Conservation (phyloP, 2,888 invertebrate genomes). For the Erebia epiphron region DNA sequence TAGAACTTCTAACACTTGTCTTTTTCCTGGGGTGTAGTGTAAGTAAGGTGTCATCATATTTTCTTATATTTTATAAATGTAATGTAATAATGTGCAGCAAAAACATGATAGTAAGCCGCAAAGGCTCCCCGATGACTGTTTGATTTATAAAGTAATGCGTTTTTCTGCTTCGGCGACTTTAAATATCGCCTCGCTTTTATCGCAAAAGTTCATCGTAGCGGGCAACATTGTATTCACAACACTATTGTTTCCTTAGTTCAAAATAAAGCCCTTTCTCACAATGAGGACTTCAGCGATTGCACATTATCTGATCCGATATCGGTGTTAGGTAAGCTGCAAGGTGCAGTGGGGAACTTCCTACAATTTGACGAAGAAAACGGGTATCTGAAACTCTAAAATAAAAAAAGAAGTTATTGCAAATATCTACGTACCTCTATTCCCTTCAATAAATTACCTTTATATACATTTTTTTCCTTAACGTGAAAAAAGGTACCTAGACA, state of each 20-base stretch:
- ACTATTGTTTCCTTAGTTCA: conserved; percentile 36
- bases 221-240: conserved; percentile 35
- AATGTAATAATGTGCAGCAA: neutral
- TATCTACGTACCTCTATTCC: too few species aligned
- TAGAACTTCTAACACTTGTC: neutral
- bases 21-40: neutral
- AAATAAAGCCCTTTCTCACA: conserved; percentile 33
- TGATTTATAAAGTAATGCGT: conserved; percentile 65
- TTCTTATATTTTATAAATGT: neutral
- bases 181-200: conserved; percentile 43
- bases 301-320: neutral
- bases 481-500: too few species aligned
- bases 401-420: too few species aligned
- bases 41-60: too few species aligned
- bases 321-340: too few species aligned
- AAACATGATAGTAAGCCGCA: conserved; percentile 17
- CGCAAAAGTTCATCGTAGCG: conserved; percentile 41
- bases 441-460: too few species aligned
- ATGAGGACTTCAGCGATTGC: conserved; percentile 3
- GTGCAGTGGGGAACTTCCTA: too few species aligned
- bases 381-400: too few species aligned
- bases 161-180: conserved; percentile 54
- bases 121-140: conserved; percentile 43
- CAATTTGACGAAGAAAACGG: too few species aligned
- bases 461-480: too few species aligned